Conservation (phyloP, 2,888 invertebrate species). For the Mallateleia sp. region DNA sequence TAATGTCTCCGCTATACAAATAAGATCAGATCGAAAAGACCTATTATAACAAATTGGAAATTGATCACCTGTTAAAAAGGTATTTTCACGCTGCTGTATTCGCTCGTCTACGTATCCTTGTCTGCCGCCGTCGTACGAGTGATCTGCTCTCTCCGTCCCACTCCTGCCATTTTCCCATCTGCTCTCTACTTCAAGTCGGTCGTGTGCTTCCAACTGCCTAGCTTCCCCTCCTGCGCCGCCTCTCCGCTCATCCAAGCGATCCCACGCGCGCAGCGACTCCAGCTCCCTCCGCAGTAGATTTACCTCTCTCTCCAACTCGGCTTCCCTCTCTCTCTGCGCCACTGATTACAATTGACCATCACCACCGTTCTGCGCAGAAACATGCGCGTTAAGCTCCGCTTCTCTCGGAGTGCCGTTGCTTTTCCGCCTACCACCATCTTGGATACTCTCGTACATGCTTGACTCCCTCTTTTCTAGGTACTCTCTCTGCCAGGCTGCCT, state of each 20-base stretch:
- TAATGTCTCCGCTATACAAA: constrained; percentile 3
- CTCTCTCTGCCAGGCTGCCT: too few species aligned
- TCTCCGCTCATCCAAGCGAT: not conserved
- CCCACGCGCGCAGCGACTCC: not conserved
- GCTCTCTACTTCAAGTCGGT: not conserved
- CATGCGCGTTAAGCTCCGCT: not conserved
- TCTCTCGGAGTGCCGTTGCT: not conserved
- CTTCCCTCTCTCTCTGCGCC: not conserved
- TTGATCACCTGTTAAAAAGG: not conserved
- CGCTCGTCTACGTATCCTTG: not conserved
- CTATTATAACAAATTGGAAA: not conserved
- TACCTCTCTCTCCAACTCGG: not conserved
- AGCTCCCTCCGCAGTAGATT: not conserved
- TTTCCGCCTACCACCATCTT: too few species aligned
- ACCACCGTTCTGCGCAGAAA: not conserved
- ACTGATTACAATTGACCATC: too few species aligned
- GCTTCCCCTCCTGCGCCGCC: not conserved
- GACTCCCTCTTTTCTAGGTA: too few species aligned
- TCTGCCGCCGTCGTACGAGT: too few species aligned
- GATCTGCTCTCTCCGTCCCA: too few species aligned
- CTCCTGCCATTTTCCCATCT: not conserved
- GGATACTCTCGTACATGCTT: too few species aligned
- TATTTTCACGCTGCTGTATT: not conserved
- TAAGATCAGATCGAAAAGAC: not conserved
- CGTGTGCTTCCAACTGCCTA: too few species aligned